Percentiles rank a stretch among this genome's conserved stretches.
Conservation (phyloP, 1,140 invertebrate species). For the Zaprionus gabonicus region DNA sequence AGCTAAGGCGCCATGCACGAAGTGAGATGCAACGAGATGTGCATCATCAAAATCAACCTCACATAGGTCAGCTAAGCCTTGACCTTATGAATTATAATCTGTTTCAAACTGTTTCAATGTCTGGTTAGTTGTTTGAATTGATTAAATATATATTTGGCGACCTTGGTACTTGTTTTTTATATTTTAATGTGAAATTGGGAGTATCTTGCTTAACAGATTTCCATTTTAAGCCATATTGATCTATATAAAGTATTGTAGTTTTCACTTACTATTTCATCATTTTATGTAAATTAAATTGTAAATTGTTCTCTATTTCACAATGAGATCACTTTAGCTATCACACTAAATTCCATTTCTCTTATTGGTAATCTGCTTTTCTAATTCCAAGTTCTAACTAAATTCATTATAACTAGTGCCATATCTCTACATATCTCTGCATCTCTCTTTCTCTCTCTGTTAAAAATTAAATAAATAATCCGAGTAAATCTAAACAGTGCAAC, state of each 20-base stretch:
- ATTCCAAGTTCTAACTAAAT: not conserved
- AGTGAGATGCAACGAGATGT: not conserved
- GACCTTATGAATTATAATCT: not conserved
- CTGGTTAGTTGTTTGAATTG: not conserved
- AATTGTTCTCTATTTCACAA: not conserved
- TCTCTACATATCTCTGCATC: not conserved
- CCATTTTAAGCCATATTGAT: no score
- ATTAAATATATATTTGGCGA: no score
- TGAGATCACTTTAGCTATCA: not conserved
- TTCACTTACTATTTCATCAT: slow-evolving; percentile 1
- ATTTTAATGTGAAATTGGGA: no score
- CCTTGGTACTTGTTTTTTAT: no score
- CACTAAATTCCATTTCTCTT: not conserved
- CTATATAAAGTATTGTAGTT: no score
- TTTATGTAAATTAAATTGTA: not conserved
- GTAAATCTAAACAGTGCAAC: slow-evolving; percentile 24
- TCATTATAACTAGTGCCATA: not conserved
- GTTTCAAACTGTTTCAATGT: not conserved
- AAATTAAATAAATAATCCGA: slow-evolving; percentile 26
- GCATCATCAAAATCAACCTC: not conserved
- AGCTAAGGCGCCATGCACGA: slow-evolving; percentile 1
- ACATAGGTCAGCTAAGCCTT: slow-evolving; percentile 1
- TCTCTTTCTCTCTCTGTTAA: not conserved
- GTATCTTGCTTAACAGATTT: no score
- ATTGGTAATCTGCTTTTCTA: not conserved